Conservation (phyloP, 1,140 invertebrate genomes). For the Alviniconcha marisindica region DNA sequence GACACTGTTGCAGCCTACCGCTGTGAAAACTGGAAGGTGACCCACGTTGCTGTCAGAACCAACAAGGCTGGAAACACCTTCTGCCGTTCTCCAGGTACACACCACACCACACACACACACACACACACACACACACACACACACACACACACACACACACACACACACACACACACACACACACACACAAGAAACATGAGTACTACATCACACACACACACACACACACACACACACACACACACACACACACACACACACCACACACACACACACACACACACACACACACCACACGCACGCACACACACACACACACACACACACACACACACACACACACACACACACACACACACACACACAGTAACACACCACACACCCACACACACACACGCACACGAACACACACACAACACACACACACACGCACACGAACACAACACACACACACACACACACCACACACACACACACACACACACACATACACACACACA, state of each 20-base stretch:
- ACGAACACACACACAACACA: too few relatives aligned
- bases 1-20: slow-evolving; percentile 64
- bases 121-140: neutral
- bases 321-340: neutral
- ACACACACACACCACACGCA: too few relatives aligned
- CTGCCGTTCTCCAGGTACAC: slow-evolving; percentile 64
- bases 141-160: neutral
- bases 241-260: neutral
- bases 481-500: slow-evolving; percentile 7
- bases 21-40: slow-evolving; percentile 69
- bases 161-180: neutral
- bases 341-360: neutral
- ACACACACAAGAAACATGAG: too few relatives aligned
- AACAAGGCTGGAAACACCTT: slow-evolving; percentile 61
- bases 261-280: too few relatives aligned
- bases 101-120: neutral
- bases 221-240: neutral
- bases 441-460: too few relatives aligned
- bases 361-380: too few relatives aligned
- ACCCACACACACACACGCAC: too few relatives aligned
- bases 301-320: neutral
- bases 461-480: slow-evolving; percentile 25
- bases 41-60: slow-evolving; percentile 58
- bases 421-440: too few relatives aligned
- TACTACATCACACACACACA: neutral